Evolutionary conservation across 2,797 vertebrate species (phyloP).

Genomic region (Philypnodon macrostomus): DNA sequence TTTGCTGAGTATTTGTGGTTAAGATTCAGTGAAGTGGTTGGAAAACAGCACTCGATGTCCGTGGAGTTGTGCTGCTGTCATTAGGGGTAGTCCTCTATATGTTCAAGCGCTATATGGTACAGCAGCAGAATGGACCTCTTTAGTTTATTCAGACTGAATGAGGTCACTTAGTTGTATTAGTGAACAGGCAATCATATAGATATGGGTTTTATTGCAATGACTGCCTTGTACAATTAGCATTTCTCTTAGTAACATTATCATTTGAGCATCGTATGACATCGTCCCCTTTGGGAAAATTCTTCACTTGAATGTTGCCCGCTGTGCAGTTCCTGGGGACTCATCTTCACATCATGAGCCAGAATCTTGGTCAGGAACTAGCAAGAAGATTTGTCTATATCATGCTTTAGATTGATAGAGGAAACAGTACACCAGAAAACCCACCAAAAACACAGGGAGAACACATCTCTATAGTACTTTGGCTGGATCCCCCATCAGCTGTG

Average conservation of each 20-base stretch:
- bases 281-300: too few species aligned
- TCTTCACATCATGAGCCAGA: too few species aligned
- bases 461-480: slow-evolving; percentile 36
- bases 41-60: slow-evolving; percentile 41
- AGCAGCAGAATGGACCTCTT: slow-evolving; percentile 26
- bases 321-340: too few species aligned
- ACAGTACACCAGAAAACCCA: too few species aligned
- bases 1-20: slow-evolving; percentile 21
- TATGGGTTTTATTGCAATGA: slow-evolving; percentile 20
- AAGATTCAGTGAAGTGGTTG: slow-evolving; percentile 31
- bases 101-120: slow-evolving; percentile 39
- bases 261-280: too few species aligned
- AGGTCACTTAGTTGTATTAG: slow-evolving; percentile 33
- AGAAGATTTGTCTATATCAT: too few species aligned
- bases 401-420: too few species aligned
- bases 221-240: too few species aligned
- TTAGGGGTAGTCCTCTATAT: slow-evolving; percentile 31
- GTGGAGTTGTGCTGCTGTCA: slow-evolving; percentile 33
- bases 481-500: slow-evolving; percentile 11
- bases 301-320: too few species aligned
- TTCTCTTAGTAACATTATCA: too few species aligned
- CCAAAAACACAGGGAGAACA: too few species aligned
- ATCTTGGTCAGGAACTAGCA: too few species aligned
- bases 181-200: slow-evolving; percentile 19
- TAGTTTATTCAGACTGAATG: slow-evolving; percentile 19